A percentile compares a stretch with the other conserved stretches of the same genome.
Evolutionary conservation across 1,140 invertebrate genomes (phyloP).

Genomic region (Formica exsecta): DNA sequence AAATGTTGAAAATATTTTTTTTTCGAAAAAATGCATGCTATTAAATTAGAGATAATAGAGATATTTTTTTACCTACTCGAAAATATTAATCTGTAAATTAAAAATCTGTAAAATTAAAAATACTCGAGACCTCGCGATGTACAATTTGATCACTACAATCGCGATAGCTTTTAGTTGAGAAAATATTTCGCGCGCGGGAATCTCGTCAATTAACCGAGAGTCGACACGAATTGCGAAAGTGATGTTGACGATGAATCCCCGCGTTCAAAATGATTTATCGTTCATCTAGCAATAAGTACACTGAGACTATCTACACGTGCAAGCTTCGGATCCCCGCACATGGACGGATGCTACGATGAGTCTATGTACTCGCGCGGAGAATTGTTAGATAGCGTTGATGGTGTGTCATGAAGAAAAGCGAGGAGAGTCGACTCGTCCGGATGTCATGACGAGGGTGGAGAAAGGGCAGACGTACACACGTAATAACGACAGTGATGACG

Average conservation of each 20-base stretch:
- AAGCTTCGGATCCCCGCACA: not conserved
- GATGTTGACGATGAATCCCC: slow-evolving; percentile 62
- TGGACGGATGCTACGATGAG: slow-evolving; percentile 6
- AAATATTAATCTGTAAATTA: no score
- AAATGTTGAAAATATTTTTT: no score
- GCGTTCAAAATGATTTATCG: slow-evolving; percentile 68
- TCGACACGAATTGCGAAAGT: not conserved
- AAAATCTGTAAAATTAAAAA: no score
- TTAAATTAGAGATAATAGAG: no score
- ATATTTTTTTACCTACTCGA: no score
- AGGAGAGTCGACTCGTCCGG: slow-evolving; percentile 11
- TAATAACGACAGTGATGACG: slow-evolving; percentile 54
- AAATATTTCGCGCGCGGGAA: not conserved
- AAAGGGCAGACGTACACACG: slow-evolving; percentile 21
- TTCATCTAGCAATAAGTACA: slow-evolving; percentile 14
- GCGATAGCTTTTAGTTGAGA: not conserved
- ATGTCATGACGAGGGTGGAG: slow-evolving; percentile 30
- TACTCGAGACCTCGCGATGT: no score
- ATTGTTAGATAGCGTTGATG: slow-evolving; percentile 55
- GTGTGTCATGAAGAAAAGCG: not conserved
- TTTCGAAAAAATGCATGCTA: no score
- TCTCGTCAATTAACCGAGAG: slow-evolving; percentile 41
- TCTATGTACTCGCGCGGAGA: slow-evolving; percentile 11
- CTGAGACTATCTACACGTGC: not conserved
- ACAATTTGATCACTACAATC: no score